Evolutionary conservation across 2,113 vertebrate species (phyloP).

Genomic region (Trichomycterus rosablanca): DNA sequence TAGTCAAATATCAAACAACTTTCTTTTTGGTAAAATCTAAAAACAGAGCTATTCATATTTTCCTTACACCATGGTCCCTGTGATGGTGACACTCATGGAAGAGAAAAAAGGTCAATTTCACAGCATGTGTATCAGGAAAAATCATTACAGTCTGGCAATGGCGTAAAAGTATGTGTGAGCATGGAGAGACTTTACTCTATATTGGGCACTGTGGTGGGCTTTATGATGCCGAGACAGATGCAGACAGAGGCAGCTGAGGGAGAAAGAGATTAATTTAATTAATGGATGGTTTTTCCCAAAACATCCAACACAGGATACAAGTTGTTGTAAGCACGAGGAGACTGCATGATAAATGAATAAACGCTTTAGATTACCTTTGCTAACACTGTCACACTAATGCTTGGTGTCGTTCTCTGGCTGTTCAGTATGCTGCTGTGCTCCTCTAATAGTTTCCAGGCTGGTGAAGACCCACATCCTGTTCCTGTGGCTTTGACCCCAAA

Average conservation of each 20-base stretch:
- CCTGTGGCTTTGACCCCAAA: constrained; percentile 52
- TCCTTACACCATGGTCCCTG: constrained; percentile 56
- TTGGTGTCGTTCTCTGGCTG: not conserved
- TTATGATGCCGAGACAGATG: constrained; percentile 44
- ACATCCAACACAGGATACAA: no score
- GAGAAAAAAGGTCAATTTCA: constrained; percentile 60
- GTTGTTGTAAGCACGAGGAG: no score
- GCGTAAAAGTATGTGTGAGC: no score
- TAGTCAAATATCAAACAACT: no score
- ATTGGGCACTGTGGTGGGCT: constrained; percentile 57
- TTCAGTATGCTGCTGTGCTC: constrained; percentile 51
- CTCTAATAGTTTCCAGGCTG: constrained; percentile 69
- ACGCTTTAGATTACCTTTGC: no score
- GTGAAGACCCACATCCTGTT: constrained; percentile 66
- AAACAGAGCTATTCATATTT: constrained; percentile 58
- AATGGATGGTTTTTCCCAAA: no score
- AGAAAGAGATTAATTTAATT: no score
- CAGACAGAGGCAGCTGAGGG: constrained; percentile 9
- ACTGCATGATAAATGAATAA: no score
- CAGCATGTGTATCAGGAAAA: constrained; percentile 66
- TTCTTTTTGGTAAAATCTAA: constrained; percentile 19
- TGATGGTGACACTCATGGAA: constrained; percentile 57
- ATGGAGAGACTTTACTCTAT: constrained; percentile 51
- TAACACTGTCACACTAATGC: not conserved
- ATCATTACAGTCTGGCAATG: constrained; percentile 65